These are phyloP conservation scores for Marronus borbonicus DNA, from an alignment of 2,888 invertebrate species.

Conservation along the genomic window DNA sequence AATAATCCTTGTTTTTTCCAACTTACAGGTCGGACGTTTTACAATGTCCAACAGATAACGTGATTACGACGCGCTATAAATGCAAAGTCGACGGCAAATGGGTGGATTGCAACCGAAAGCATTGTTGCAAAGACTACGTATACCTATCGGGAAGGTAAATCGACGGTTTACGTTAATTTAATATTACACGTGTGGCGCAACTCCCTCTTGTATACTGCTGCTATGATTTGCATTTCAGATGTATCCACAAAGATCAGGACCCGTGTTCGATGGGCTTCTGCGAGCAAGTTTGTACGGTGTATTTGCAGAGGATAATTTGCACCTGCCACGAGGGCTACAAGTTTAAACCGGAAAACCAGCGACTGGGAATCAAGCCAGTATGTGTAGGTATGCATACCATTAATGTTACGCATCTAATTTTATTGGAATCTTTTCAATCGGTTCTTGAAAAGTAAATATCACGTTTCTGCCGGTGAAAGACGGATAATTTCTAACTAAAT, in stretches of 20 bases:
- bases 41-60: slow-evolving; percentile 76
- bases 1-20: background rate
- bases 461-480: too few relatives aligned
- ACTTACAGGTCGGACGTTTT: slow-evolving; percentile 66
- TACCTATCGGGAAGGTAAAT: slow-evolving; percentile 76
- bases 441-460: too few relatives aligned
- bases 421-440: background rate
- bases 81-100: slow-evolving; percentile 75
- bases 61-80: slow-evolving; percentile 76
- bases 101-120: slow-evolving; percentile 76
- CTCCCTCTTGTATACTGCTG: background rate
- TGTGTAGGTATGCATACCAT: slow-evolving; percentile 72
- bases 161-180: background rate
- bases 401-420: background rate
- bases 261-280: slow-evolving; percentile 78
- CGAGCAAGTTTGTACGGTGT: slow-evolving; percentile 79
- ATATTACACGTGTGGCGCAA: background rate
- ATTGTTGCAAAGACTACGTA: slow-evolving; percentile 77
- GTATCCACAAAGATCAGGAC: slow-evolving; percentile 75
- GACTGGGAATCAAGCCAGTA: slow-evolving; percentile 74
- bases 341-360: slow-evolving; percentile 75
- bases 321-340: slow-evolving; percentile 77
- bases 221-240: slow-evolving; percentile 68
- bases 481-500: too few relatives aligned
- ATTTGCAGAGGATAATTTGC: slow-evolving; percentile 76